A percentile compares a stretch with the other conserved stretches of the same genome.
These are phyloP conservation scores for Rhinoraja longicauda DNA, from an alignment of 2,797 vertebrate species.

Conservation along the genomic window DNA sequence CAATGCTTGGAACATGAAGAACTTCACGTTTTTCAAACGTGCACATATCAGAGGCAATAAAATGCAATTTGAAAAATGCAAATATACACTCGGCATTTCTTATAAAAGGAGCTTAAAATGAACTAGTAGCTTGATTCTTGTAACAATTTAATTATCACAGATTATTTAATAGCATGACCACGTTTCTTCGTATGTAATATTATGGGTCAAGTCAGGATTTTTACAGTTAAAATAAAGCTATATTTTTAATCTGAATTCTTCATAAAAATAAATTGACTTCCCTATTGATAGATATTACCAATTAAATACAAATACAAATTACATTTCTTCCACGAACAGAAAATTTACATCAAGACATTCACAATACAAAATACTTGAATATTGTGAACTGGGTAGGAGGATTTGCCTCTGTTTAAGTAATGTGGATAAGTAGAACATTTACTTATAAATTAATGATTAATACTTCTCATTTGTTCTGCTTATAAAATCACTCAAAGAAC, in stretches of 20 bases:
- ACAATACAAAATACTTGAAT: neutral
- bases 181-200: neutral
- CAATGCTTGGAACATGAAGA: neutral
- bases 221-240: neutral
- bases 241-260: neutral
- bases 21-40: neutral
- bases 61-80: constrained; percentile 1
- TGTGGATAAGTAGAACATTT: neutral
- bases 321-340: neutral
- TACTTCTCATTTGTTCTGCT: neutral
- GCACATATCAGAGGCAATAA: neutral
- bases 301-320: neutral
- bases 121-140: neutral
- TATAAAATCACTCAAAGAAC: neutral
- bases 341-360: neutral
- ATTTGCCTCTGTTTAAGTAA: neutral
- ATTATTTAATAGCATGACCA: neutral
- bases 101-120: neutral
- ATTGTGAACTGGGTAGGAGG: neutral
- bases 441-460: neutral
- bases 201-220: neutral
- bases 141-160: neutral
- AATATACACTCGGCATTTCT: neutral
- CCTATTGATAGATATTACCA: neutral
- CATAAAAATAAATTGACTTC: neutral